Conservation (phyloP, 2,888 invertebrate genomes). For the Euzophera pinguis region DNA sequence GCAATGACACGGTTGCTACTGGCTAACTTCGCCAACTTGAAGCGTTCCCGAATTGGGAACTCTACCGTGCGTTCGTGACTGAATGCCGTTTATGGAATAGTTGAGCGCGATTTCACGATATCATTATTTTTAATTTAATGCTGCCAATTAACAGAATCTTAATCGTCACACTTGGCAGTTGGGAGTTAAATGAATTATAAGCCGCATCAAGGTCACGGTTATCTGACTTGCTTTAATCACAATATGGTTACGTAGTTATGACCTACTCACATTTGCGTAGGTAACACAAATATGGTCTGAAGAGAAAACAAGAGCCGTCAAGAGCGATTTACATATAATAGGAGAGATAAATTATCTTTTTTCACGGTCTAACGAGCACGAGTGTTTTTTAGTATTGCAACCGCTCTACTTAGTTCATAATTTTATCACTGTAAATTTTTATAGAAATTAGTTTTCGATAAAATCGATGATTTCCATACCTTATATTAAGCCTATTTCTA, state of each 20-base stretch:
- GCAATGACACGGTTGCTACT: conserved; percentile 45
- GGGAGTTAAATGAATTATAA: conserved; percentile 35
- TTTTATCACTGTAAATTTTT: no score
- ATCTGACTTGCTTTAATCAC: conserved; percentile 21
- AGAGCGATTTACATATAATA: conserved; percentile 1
- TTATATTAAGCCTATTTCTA: no score
- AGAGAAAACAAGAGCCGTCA: neutral
- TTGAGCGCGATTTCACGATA: conserved; percentile 49
- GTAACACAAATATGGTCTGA: neutral
- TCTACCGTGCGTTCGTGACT: conserved; percentile 44
- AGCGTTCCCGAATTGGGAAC: conserved; percentile 40
- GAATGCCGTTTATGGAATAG: conserved; percentile 34
- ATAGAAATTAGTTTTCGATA: no score
- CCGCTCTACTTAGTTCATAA: no score
- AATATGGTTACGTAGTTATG: neutral
- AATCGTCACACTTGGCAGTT: conserved; percentile 33
- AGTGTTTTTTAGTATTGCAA: neutral
- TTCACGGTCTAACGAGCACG: neutral
- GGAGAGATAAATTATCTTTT: neutral
- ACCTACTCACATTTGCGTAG: neutral
- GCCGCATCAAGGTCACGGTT: conserved; percentile 34
- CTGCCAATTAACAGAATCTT: conserved; percentile 30
- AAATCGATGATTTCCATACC: no score
- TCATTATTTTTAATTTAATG: conserved; percentile 39
- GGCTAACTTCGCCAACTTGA: conserved; percentile 15